Conservation (phyloP, 2,888 invertebrate genomes). For the Synanthedon vespiformis region DNA sequence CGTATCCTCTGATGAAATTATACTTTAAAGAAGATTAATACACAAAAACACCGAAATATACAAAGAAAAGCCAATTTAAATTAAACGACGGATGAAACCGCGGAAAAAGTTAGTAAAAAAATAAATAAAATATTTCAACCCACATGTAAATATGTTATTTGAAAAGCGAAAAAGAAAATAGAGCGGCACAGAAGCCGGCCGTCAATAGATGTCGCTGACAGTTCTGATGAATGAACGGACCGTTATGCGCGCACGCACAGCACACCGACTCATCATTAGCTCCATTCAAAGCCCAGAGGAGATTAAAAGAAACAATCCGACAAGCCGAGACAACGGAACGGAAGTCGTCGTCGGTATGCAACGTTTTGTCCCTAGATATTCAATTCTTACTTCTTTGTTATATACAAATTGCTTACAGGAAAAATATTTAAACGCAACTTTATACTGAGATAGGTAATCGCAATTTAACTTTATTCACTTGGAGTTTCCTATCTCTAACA, state of each 20-base stretch:
- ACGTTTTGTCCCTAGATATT: constrained; percentile 21
- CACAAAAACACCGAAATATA: no score
- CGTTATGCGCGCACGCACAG: constrained; percentile 38
- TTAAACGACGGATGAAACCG: no score
- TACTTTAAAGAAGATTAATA: no score
- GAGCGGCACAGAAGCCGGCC: constrained; percentile 51
- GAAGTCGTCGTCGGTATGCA: constrained; percentile 46
- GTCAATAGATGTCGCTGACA: constrained; percentile 67
- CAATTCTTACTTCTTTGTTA: constrained; percentile 10
- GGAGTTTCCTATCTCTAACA: no score
- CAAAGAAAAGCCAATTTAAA: no score
- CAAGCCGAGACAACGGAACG: constrained; percentile 41
- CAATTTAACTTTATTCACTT: no score
- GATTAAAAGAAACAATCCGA: constrained; percentile 61
- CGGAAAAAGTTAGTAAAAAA: no score
- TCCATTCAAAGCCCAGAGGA: constrained; percentile 39
- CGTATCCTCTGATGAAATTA: no score
- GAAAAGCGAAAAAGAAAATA: no score
- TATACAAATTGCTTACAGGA: constrained; percentile 4
- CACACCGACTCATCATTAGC: constrained; percentile 38
- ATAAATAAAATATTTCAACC: no score
- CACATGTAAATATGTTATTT: no score
- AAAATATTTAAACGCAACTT: background rate
- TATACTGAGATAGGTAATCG: no score
- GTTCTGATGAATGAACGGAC: constrained; percentile 61